Percentiles rank a stretch among this genome's conserved stretches.
phyloP scores from a whole-genome alignment of 2,113 vertebrate species.

The Clinocottus analis region DNA sequence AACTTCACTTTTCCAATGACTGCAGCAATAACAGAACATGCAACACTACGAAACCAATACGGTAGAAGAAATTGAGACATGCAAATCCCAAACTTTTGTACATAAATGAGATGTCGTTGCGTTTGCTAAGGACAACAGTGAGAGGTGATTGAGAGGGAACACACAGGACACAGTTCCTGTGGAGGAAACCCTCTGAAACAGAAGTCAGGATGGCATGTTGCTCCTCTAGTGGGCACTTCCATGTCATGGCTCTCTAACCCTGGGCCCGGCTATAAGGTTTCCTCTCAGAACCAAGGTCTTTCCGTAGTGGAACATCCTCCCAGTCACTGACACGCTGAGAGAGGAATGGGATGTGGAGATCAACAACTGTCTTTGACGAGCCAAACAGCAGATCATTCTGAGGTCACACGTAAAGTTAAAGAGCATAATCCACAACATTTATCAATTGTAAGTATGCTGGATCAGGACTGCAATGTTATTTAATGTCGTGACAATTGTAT shows the following conservation, averaged over 20 bases:
- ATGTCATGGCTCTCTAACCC: slow-evolving; percentile 72
- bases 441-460: background rate
- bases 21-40: slow-evolving; percentile 13
- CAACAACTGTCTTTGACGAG: slow-evolving; percentile 31
- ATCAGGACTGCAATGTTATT: slow-evolving; percentile 7
- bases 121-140: slow-evolving; percentile 34
- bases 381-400: slow-evolving; percentile 29
- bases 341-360: slow-evolving; percentile 33
- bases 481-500: background rate
- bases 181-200: slow-evolving; percentile 78
- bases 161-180: slow-evolving; percentile 70
- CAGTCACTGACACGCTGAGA: slow-evolving; percentile 44
- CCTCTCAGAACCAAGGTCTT: slow-evolving; percentile 81
- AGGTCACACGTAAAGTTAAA: slow-evolving; percentile 37
- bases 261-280: slow-evolving; percentile 67
- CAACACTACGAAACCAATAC: background rate
- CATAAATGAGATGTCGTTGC: background rate
- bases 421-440: background rate
- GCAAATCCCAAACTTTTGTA: background rate
- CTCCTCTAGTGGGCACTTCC: slow-evolving; percentile 72
- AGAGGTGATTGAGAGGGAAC: slow-evolving; percentile 48
- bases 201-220: slow-evolving; percentile 73
- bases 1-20: slow-evolving; percentile 8
- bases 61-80: background rate
- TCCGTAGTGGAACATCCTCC: slow-evolving; percentile 79